Conservation (phyloP, 2,797 vertebrate species). For the Xenopus petersii region DNA sequence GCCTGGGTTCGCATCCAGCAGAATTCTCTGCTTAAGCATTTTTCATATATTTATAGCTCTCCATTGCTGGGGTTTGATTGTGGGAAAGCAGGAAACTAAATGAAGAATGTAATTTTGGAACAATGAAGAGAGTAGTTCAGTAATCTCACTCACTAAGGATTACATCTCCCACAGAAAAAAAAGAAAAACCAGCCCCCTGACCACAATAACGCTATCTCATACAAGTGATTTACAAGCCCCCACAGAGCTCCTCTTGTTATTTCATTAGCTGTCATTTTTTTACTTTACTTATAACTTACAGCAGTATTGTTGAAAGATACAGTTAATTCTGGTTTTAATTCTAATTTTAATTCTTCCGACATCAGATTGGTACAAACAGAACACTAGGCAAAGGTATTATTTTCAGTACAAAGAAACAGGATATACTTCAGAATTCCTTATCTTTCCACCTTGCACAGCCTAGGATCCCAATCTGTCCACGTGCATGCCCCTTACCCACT, state of each 20-base stretch:
- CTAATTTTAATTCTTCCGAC: constrained; percentile 58
- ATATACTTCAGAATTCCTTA: constrained; percentile 56
- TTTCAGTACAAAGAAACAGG: constrained; percentile 55
- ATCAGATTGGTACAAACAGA: constrained; percentile 61
- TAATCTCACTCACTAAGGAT: background rate
- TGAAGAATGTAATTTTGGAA: background rate
- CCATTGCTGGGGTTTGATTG: too few species aligned
- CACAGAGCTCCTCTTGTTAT: constrained; percentile 9
- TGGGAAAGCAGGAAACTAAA: too few species aligned
- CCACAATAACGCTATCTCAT: background rate
- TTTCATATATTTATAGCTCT: too few species aligned
- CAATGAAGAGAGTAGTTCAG: background rate
- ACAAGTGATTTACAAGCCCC: constrained; percentile 15
- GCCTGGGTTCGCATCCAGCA: too few species aligned
- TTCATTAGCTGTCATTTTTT: constrained; percentile 32
- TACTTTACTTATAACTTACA: constrained; percentile 52
- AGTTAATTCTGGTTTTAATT: constrained; percentile 57
- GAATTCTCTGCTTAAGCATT: too few species aligned
- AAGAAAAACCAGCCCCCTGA: background rate
- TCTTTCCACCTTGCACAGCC: constrained; percentile 2
- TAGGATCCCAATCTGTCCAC: too few species aligned
- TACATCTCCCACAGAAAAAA: background rate
- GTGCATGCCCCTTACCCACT: too few species aligned
- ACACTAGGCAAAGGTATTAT: constrained; percentile 39
- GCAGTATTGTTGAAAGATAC: constrained; percentile 64